Evolutionary conservation across 2,888 invertebrate genomes (phyloP), one percentile per base, ranked within the genome.

Genomic region (Trissolcus brochymenae): DNA sequence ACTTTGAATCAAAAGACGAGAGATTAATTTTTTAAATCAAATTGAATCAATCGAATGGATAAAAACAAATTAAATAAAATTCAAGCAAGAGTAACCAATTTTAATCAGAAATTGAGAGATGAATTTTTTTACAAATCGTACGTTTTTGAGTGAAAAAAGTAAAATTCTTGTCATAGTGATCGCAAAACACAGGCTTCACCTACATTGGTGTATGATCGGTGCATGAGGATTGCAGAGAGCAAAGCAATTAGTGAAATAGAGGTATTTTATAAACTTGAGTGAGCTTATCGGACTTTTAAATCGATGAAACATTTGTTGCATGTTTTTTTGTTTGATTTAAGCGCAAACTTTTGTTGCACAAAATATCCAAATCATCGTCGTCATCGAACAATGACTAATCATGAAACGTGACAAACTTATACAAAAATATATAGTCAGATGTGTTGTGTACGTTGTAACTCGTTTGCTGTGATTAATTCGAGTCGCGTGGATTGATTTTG

Each of bases 81-180:
- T 11, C 4, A 29, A 29, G 6, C 29, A 7, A 13, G 43, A 46
- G 7, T 14, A 6, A 46, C n/a, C n/a, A 46, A 16, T 14, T 46
- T 46, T 13, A 6, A 46, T 9, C n/a, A 16, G 4, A 2, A 46
- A 46, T n/a, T 14, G 13, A 0, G 14, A 43, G 43, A 11, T 4
- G 13, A 43, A 43, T 11, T 43, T 13, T 43, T 14, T 19, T 2
- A 19, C 1, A 19, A 19, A 19, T 19, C 19, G 1, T 19, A 19
- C 19, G 21, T 51, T 54, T 59, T 68, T 4, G 51, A 64, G 49
- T 75, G 49, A 46, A 35, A 35, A 35, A 29, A 35, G 2, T 1
- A 53, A 49, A 70, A 76, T 70, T 76, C 70, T 76, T 76, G 76
- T 76, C 76, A 70, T 70, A 76, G 70, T 70, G 70, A 70, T 76